Base-by-base conservation (phyloP, 2,113 vertebrate species). In the Lepus timidus region DNA sequence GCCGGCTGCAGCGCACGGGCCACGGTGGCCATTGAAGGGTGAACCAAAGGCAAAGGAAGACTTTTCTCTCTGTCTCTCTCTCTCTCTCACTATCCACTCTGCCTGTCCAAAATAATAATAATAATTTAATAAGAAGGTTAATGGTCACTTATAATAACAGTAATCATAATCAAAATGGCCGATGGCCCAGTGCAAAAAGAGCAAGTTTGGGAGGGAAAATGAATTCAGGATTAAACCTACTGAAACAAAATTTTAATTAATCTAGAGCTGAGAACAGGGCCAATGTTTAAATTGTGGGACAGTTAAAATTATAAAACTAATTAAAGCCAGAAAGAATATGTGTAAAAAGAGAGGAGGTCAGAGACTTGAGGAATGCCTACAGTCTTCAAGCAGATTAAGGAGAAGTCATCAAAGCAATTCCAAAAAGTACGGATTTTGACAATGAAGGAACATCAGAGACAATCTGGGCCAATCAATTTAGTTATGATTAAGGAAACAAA, bases 161-260 rank as follows among this genome's bases (percentile, higher is more conserved):
- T 80, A 79, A 83, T 78, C 64, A 87, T 51, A 58, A 82, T 64
- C 51, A 90, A 81, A 64, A 76, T 61, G 52, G 52, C 11, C 49
- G 85, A 92, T 9, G 74, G 79, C 49, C 79, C 9, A 88, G 9
- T 71, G 73, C 31, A 88, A 90, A 5, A 88, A 80, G 12, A 39
- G 11, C n/a, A 85, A 80, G n/a, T 61, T 19, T 51, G 9, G 65
- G 25, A 9, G n/a, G 0, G 25, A 9, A 4, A n/a, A 39, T 31
- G 27, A 79, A 88, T 55, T 84, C 16, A 67, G 27, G 9, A 91
- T 3, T 44, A 49, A 85, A 89, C 8, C 27, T 70, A 52, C 17
- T 25, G 6, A 55, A 84, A 79, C 29, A 94, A 44, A 79, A 78
- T n/a, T 73, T 93, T 39, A 90, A 87, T 87, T 16, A 94, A 82